Base-by-base conservation (phyloP, 1,140 invertebrate genomes). In the Belonocnema kinseyi region DNA sequence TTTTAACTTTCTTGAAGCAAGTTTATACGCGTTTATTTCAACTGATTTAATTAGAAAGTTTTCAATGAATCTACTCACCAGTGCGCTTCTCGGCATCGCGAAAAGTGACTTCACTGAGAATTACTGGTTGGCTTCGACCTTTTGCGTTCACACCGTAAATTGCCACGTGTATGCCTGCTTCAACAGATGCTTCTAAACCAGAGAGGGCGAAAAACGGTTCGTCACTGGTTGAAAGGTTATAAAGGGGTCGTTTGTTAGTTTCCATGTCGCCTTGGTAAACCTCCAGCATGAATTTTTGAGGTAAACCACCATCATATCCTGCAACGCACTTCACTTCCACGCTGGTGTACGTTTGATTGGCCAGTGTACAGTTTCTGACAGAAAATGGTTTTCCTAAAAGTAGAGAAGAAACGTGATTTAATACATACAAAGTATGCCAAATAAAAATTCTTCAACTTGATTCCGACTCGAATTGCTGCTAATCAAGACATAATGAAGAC, bases 301-400 rank as follows among this genome's bases (percentile, higher is more conserved):
- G 94, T 73, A 97, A 93, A 61, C 96, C 96, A n/a, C 96, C 96
- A 88, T 97, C 96, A 89, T 96, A 96, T 40, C 95, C 96, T 11
- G 95, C 90, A 77, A 94, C 92, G 87, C 96, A 97, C 71, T 89
- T 92, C 19, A 97, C 94, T 83, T 96, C 94, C 19, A 96, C 94
- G 12, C 94, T 95, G 72, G 93, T 95, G 80, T 93, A 93, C 7
- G 95, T 96, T 85, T 95, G 94, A 73, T 81, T 96, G 77, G 93
- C 94, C 74, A 96, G 90, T 2, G 94, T 93, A 86, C 95, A 96
- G 90, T 96, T 96, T 50, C 94, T 93, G 5, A 95, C 94, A 16
- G 95, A 93, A 85, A 94, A 95, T 26, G 95, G 95, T 89, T 94
- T 95, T 56, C 94, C 95, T 95, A 89, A 21, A 90, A 90, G 77